Evolutionary conservation across 53 echinoderm and acorn worm species (phyloP).

Genomic region (Apostichopus leukothele): DNA sequence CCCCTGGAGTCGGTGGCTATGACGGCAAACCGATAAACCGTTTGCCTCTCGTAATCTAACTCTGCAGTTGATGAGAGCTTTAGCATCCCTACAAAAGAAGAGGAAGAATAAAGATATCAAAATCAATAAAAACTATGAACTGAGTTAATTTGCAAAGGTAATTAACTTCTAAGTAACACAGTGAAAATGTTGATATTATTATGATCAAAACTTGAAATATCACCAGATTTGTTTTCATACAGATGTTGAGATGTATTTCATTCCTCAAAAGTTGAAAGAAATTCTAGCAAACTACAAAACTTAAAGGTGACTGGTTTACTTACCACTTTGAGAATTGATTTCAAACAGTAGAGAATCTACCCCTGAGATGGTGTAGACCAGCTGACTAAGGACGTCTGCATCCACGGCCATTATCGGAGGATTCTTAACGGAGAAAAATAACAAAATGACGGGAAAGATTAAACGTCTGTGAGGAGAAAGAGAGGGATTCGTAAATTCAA

Average conservation of each 20-base stretch:
- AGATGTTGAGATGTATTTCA: not conserved
- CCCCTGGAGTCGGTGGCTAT: constrained; percentile 65
- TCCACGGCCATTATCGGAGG: constrained; percentile 60
- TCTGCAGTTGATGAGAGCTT: not conserved
- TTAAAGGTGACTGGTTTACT: not conserved
- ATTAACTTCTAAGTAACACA: no score
- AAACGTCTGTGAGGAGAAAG: no score
- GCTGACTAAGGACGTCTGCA: constrained; percentile 50
- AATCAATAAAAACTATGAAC: no score
- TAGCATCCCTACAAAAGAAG: constrained; percentile 5
- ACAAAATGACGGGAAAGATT: not conserved
- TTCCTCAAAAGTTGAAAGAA: no score
- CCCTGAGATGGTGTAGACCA: constrained; percentile 67
- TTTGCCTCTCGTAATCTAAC: constrained; percentile 74
- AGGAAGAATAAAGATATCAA: no score
- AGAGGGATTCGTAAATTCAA: no score
- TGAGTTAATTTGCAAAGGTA: no score
- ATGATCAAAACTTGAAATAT: no score
- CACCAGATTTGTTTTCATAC: no score
- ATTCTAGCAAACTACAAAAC: no score
- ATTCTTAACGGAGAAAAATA: constrained; percentile 7
- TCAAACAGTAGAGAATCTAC: constrained; percentile 59
- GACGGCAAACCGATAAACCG: constrained; percentile 66
- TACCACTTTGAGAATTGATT: constrained; percentile 69
- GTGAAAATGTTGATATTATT: no score